Evolutionary conservation across 35 echinoderm and acorn worm species (phyloP), one percentile per base, ranked within the genome.

Genomic region (Ophiothrix spiculata): DNA sequence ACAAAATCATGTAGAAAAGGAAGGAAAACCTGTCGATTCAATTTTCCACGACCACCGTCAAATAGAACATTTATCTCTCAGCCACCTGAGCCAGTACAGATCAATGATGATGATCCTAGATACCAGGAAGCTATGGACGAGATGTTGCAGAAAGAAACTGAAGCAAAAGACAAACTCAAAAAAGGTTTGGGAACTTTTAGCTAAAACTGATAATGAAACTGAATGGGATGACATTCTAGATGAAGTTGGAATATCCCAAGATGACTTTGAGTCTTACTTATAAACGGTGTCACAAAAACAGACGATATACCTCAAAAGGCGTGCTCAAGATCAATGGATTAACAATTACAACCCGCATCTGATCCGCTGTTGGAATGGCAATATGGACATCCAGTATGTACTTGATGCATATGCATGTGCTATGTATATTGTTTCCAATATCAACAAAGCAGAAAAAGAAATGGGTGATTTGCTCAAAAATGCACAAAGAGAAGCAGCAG

Each of bases 361-460:
- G 39, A 39, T 87, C 25, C 15, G 49, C 74, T 35, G 35, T 46
- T 92, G 90, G 90, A 88, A 92, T 92, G 90, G 85, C 0, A 89
- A 92, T 49, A 81, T 92, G 79, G 90, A 92, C 54, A 88, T 92
- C 14, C 90, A 92, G 36, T 88, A 75, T 81, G 74, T 90, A 11
- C 39, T 46, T 14, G 77, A 90, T 79, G 15, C 77, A 4, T 93
- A 93, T 56, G 81, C 63, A 32, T 85, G 81, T 79, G 56, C 86
- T 32, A 78, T n/a, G 42, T 90, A 94, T 33, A 80, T 94, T 77
- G 77, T 82, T 1, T 94, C 92, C 0, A 90, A 94, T 25, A 94
- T 94, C 16, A 35, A 38, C 21, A 93, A 93, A 35, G 36, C 91
- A 81, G 91, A 90, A 49, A 13, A 83, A 75, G 91, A 90, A 86